Evolutionary conservation across 2,113 vertebrate genomes (phyloP).

Genomic region (Phocoena sinus): DNA sequence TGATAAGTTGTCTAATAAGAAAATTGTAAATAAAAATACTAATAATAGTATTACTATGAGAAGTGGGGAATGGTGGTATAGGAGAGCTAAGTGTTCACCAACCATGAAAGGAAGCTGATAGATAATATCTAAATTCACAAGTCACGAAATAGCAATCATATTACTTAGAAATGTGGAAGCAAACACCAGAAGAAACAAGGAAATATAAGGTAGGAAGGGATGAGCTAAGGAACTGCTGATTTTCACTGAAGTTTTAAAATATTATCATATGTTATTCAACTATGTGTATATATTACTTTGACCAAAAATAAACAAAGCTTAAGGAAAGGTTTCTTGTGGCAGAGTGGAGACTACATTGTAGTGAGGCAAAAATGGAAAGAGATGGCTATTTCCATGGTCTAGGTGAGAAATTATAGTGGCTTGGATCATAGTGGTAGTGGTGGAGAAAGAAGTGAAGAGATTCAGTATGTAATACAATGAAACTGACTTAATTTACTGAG

Average conservation of each 20-base stretch:
- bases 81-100: background rate
- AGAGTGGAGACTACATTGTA: background rate
- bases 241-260: background rate
- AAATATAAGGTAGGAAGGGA: background rate
- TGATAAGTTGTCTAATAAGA: background rate
- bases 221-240: background rate
- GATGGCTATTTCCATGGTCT: background rate
- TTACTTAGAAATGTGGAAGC: background rate
- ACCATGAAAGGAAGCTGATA: background rate
- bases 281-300: background rate
- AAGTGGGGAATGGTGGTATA: background rate
- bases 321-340: background rate
- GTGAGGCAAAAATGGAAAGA: background rate
- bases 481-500: background rate
- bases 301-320: background rate
- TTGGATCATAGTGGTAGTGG: background rate
- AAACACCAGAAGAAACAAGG: background rate
- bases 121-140: background rate
- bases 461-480: background rate
- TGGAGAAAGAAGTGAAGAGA: background rate
- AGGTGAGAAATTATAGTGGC: background rate
- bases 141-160: background rate
- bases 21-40: background rate
- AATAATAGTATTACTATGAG: background rate
- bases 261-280: background rate